A percentile compares a stretch with the other conserved stretches of the same genome.
These are phyloP conservation scores for Celastrina argiolus DNA, from an alignment of 2,888 invertebrate genomes.

Conservation along the genomic window DNA sequence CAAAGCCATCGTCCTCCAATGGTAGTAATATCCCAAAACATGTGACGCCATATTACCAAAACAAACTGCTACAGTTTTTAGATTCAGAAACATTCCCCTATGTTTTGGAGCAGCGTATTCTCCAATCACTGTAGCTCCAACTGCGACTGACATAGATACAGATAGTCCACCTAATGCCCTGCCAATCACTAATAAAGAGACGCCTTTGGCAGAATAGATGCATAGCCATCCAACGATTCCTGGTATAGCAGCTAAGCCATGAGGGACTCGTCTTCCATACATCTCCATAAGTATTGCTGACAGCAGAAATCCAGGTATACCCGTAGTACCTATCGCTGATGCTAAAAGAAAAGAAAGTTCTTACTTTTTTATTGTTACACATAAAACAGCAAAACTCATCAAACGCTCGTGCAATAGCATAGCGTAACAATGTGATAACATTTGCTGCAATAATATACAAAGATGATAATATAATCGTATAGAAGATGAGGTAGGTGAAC, in stretches of 20 bases:
- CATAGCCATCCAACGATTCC: slow-evolving; percentile 47
- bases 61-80: slow-evolving; percentile 49
- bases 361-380: not conserved
- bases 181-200: slow-evolving; percentile 43
- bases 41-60: slow-evolving; percentile 47
- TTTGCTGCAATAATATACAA: no score
- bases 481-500: no score
- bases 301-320: slow-evolving; percentile 43
- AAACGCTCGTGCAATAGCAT: no score
- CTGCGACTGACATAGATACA: slow-evolving; percentile 40
- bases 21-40: slow-evolving; percentile 39
- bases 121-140: slow-evolving; percentile 53
- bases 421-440: no score
- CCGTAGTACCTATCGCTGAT: slow-evolving; percentile 42
- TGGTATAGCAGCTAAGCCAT: slow-evolving; percentile 43
- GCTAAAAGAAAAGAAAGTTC: slow-evolving; percentile 38
- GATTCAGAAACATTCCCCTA: slow-evolving; percentile 52
- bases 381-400: not conserved
- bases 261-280: slow-evolving; percentile 46
- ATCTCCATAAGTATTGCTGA: slow-evolving; percentile 48
- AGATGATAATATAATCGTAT: no score
- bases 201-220: slow-evolving; percentile 42
- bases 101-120: slow-evolving; percentile 53
- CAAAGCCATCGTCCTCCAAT: slow-evolving; percentile 48
- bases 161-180: slow-evolving; percentile 46